Evolutionary conservation across 2,888 invertebrate species (phyloP).

Genomic region (Taenaris catops): DNA sequence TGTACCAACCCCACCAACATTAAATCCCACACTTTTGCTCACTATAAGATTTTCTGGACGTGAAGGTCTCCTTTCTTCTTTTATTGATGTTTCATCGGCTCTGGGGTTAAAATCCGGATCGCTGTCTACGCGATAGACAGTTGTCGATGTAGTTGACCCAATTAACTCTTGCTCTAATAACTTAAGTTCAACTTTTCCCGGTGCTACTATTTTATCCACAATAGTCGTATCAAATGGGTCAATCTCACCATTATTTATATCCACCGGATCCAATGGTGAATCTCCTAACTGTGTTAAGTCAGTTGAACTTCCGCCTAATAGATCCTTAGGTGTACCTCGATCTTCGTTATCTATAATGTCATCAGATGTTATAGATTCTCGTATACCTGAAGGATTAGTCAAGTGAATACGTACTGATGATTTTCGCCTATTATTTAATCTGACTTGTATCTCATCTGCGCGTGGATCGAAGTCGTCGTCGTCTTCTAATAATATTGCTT

Average conservation of each 20-base stretch:
- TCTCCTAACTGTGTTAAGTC: constrained; percentile 85
- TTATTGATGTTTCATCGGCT: constrained; percentile 79
- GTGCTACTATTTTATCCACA: constrained; percentile 84
- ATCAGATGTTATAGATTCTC: constrained; percentile 77
- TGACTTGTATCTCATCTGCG: constrained; percentile 75
- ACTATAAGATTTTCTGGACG: constrained; percentile 80
- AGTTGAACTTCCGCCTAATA: constrained; percentile 87
- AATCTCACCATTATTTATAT: constrained; percentile 77
- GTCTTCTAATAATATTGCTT: constrained; percentile 55
- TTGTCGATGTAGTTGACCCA: constrained; percentile 44
- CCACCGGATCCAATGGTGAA: constrained; percentile 83
- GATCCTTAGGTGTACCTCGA: constrained; percentile 78
- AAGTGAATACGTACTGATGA: constrained; percentile 81
- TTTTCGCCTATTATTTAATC: constrained; percentile 63
- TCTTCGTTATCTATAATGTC: constrained; percentile 64
- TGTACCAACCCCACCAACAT: constrained; percentile 57
- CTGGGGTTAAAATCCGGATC: constrained; percentile 93
- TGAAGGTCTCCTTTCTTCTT: constrained; percentile 78
- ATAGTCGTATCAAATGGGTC: constrained; percentile 94
- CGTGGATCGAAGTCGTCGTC: constrained; percentile 83
- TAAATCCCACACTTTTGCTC: constrained; percentile 74
- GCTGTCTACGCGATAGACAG: constrained; percentile 72
- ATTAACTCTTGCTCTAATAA: constrained; percentile 88
- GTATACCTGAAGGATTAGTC: constrained; percentile 81
- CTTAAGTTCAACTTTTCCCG: constrained; percentile 89